phyloP scores from a whole-genome alignment of 2,888 invertebrate genomes.

The Noctua janthe region DNA sequence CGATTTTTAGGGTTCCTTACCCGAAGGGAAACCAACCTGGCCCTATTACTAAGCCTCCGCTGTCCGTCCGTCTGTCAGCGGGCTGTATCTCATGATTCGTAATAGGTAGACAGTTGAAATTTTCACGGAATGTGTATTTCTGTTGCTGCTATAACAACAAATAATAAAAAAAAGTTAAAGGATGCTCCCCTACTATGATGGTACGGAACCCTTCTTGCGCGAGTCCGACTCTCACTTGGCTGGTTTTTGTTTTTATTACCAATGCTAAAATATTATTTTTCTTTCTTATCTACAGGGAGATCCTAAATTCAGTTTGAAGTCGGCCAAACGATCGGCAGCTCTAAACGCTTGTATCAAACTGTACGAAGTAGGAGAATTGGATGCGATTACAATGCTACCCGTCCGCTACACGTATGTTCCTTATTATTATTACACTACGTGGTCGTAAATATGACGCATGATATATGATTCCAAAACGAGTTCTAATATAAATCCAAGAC shows the following conservation, averaged over 20 bases:
- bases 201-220: too few relatives aligned
- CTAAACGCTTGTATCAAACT: conserved; percentile 93
- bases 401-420: conserved; percentile 79
- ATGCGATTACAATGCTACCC: conserved; percentile 93
- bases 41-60: too few relatives aligned
- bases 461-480: background rate
- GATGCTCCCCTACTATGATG: too few relatives aligned
- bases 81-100: too few relatives aligned
- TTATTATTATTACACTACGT: background rate
- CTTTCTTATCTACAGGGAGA: conserved; percentile 88
- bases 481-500: background rate
- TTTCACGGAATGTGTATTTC: too few relatives aligned
- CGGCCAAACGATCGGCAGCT: conserved; percentile 96
- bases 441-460: background rate
- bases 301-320: conserved; percentile 87
- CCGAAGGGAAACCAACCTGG: too few relatives aligned
- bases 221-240: too few relatives aligned
- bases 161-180: too few relatives aligned
- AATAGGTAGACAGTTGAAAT: too few relatives aligned
- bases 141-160: too few relatives aligned
- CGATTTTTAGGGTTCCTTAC: background rate
- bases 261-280: background rate
- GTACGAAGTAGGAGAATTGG: conserved; percentile 93
- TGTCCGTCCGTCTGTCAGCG: too few relatives aligned
- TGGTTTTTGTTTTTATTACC: background rate